These are phyloP conservation scores for Drosophila engyochracea DNA, from an alignment of 2,888 invertebrate genomes.

Conservation along the genomic window DNA sequence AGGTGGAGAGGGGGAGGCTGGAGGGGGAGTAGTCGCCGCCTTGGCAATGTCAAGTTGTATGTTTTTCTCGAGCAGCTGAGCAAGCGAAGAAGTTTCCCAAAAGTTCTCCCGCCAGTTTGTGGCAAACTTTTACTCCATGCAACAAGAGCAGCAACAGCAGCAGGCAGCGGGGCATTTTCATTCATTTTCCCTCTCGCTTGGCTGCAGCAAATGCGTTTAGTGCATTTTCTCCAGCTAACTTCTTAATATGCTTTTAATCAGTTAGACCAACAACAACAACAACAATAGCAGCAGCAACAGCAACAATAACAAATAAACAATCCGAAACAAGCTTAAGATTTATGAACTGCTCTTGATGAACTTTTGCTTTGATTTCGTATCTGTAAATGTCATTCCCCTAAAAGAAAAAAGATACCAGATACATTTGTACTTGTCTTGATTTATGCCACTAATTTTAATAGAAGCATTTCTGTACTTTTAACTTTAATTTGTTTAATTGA, in stretches of 20 bases:
- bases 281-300: constrained; percentile 2
- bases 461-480: background rate
- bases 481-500: background rate
- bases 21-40: background rate
- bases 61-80: constrained; percentile 16
- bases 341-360: constrained; percentile 43
- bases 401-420: background rate
- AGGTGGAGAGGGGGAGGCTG: background rate
- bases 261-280: constrained; percentile 49
- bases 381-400: background rate
- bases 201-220: constrained; percentile 56
- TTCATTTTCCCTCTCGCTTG: constrained; percentile 32
- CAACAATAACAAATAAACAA: constrained; percentile 8
- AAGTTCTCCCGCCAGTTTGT: constrained; percentile 20
- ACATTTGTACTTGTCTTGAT: background rate
- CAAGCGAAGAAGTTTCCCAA: constrained; percentile 29
- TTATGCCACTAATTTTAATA: background rate
- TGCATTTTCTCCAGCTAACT: constrained; percentile 66
- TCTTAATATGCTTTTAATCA: constrained; percentile 77
- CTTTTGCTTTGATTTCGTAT: constrained; percentile 22
- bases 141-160: background rate
- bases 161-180: constrained; percentile 21
- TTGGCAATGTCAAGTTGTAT: constrained; percentile 60
- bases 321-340: constrained; percentile 35
- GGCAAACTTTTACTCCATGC: constrained; percentile 38